These are phyloP conservation scores for Aphidius colemani DNA, from an alignment of 2,888 invertebrate species.

Conservation along the genomic window DNA sequence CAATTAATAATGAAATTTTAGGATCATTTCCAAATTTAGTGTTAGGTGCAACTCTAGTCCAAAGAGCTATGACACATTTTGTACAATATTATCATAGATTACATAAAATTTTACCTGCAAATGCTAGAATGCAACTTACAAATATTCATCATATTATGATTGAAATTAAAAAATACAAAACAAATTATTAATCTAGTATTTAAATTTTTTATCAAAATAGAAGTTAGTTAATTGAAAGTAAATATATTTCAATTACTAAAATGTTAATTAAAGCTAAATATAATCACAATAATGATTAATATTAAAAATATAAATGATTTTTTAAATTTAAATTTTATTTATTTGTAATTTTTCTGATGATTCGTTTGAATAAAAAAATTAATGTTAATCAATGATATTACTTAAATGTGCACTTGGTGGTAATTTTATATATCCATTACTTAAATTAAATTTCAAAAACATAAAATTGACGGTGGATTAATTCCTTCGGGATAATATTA, in stretches of 20 bases:
- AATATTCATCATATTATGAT: slow-evolving; percentile 99
- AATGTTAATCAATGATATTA: too few relatives aligned
- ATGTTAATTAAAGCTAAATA: too few relatives aligned
- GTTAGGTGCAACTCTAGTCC: slow-evolving; percentile 91
- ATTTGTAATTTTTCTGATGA: too few relatives aligned
- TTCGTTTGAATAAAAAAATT: too few relatives aligned
- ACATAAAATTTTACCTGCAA: slow-evolving; percentile 88
- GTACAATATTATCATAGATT: slow-evolving; percentile 98
- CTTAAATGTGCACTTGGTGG: too few relatives aligned
- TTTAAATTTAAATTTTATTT: too few relatives aligned
- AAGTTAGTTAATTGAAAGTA: slow-evolving; percentile 5
- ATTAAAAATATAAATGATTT: too few relatives aligned
- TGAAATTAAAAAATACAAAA: slow-evolving; percentile 99
- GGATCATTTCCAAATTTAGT: slow-evolving; percentile 95
- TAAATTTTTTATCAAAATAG: not conserved
- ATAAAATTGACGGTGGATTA: too few relatives aligned
- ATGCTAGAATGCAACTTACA: slow-evolving; percentile 85
- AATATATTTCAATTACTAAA: not conserved
- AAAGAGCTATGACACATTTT: slow-evolving; percentile 91
- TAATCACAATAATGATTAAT: too few relatives aligned
- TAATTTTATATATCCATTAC: too few relatives aligned
- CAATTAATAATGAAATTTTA: slow-evolving; percentile 91
- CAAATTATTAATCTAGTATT: slow-evolving; percentile 62
- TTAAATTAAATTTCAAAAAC: too few relatives aligned
- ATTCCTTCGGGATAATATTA: too few relatives aligned